phyloP scores from a whole-genome alignment of 2,888 invertebrate species.

The Tholera decimalis region DNA sequence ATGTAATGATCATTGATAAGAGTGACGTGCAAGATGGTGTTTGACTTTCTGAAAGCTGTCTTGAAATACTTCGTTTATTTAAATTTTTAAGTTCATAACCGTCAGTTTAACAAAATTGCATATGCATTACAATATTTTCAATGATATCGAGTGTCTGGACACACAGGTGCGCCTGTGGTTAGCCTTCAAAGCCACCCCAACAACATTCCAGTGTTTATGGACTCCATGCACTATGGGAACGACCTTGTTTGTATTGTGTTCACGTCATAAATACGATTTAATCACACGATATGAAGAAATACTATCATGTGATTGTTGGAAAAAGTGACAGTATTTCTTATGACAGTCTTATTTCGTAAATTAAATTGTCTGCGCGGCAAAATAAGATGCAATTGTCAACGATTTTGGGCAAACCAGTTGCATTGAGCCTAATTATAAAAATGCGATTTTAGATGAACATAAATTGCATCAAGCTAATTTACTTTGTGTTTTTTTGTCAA shows the following conservation, averaged over 20 bases:
- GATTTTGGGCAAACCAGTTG: not conserved
- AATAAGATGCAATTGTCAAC: not conserved
- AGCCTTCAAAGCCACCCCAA: constrained; percentile 69
- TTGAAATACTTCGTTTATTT: constrained; percentile 6
- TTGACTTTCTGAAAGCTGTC: not conserved
- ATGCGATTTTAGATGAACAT: not conserved
- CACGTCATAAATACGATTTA: constrained; percentile 14
- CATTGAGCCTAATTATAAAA: too few relatives aligned
- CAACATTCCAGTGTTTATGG: constrained; percentile 67
- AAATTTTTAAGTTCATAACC: constrained; percentile 4
- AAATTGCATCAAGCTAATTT: not conserved
- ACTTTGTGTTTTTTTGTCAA: not conserved
- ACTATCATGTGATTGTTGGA: constrained; percentile 2
- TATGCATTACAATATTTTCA: constrained; percentile 55
- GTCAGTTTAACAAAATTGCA: constrained; percentile 55
- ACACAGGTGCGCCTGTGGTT: constrained; percentile 57
- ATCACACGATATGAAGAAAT: constrained; percentile 17
- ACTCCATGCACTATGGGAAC: constrained; percentile 46
- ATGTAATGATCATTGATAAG: constrained; percentile 16
- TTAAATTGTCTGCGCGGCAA: not conserved
- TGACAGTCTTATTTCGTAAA: not conserved
- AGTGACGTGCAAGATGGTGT: constrained; percentile 15
- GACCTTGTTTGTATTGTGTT: constrained; percentile 33
- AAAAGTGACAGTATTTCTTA: not conserved
- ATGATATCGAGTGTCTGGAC: constrained; percentile 48